phyloP scores from a whole-genome alignment of 2,113 vertebrate species.

The Pseudorasbora parva region DNA sequence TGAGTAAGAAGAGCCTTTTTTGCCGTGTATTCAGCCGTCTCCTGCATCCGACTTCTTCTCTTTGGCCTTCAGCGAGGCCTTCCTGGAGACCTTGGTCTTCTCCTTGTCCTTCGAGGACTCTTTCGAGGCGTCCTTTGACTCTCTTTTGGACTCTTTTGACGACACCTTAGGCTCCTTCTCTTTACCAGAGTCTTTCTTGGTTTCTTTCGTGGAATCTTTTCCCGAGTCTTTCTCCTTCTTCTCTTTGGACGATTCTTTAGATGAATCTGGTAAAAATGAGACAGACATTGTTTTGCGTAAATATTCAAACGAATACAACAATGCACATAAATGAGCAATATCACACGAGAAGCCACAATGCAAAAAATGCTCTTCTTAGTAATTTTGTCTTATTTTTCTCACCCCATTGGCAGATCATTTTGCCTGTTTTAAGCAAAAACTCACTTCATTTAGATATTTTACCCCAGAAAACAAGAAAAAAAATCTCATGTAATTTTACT shows the following conservation, averaged over 20 bases:
- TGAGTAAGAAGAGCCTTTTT: too few relatives aligned
- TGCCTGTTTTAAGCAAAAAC: too few relatives aligned
- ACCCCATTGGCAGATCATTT: too few relatives aligned
- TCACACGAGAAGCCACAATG: too few relatives aligned
- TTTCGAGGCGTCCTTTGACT: constrained; percentile 46
- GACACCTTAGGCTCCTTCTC: constrained; percentile 59
- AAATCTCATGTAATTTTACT: too few relatives aligned
- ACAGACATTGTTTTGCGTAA: not conserved
- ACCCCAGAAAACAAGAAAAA: too few relatives aligned
- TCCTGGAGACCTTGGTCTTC: constrained; percentile 69
- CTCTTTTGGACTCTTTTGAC: constrained; percentile 55
- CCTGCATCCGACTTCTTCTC: constrained; percentile 74
- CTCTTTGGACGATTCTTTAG: constrained; percentile 59
- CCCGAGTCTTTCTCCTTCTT: constrained; percentile 43
- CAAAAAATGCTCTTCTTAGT: too few relatives aligned
- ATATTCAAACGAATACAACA: not conserved
- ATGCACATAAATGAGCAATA: not conserved
- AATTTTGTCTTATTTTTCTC: too few relatives aligned
- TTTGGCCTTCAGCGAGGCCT: constrained; percentile 71
- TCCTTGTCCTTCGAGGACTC: constrained; percentile 39
- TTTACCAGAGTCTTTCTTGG: constrained; percentile 64
- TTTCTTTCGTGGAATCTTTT: constrained; percentile 31
- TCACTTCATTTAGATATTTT: too few relatives aligned
- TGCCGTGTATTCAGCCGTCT: constrained; percentile 71
- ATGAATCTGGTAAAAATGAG: constrained; percentile 52